A percentile compares a stretch with the other conserved stretches of the same genome.
phyloP scores from a whole-genome alignment of 1,140 invertebrate genomes.

The Micrasema minimum region DNA sequence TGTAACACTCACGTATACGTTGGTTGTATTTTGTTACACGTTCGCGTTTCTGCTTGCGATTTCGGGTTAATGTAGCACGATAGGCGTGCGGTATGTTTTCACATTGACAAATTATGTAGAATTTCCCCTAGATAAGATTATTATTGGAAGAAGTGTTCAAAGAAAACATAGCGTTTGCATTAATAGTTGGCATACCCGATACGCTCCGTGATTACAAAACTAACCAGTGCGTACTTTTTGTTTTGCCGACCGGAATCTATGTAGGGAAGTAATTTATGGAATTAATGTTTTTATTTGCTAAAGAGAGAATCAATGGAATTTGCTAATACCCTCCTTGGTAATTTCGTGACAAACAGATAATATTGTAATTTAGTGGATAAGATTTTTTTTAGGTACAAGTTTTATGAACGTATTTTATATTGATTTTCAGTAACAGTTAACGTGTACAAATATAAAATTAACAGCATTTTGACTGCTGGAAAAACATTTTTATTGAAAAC shows the following conservation, averaged over 20 bases:
- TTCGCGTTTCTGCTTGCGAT: not conserved
- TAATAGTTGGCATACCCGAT: constrained; percentile 26
- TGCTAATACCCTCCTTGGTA: too few relatives aligned
- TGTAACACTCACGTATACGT: too few relatives aligned
- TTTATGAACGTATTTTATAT: too few relatives aligned
- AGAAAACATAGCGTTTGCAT: constrained; percentile 28
- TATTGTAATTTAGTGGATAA: too few relatives aligned
- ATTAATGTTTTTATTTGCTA: constrained; percentile 1
- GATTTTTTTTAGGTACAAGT: too few relatives aligned
- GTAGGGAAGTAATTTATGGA: constrained; percentile 12
- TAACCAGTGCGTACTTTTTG: constrained; percentile 17
- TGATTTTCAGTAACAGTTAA: too few relatives aligned
- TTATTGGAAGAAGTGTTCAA: constrained; percentile 30
- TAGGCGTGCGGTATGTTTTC: constrained; percentile 43
- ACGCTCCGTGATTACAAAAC: constrained; percentile 29
- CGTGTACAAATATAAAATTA: too few relatives aligned
- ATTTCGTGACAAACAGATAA: too few relatives aligned
- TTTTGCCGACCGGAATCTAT: not conserved
- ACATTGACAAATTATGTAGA: constrained; percentile 53
- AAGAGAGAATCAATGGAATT: too few relatives aligned
- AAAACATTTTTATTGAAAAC: too few relatives aligned
- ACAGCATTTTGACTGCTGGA: too few relatives aligned
- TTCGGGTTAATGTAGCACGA: not conserved
- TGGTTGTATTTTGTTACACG: too few relatives aligned
- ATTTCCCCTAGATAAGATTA: constrained; percentile 31